Base-by-base conservation (phyloP, 1,140 invertebrate genomes). In the Ceratoteleas bidentatus region DNA sequence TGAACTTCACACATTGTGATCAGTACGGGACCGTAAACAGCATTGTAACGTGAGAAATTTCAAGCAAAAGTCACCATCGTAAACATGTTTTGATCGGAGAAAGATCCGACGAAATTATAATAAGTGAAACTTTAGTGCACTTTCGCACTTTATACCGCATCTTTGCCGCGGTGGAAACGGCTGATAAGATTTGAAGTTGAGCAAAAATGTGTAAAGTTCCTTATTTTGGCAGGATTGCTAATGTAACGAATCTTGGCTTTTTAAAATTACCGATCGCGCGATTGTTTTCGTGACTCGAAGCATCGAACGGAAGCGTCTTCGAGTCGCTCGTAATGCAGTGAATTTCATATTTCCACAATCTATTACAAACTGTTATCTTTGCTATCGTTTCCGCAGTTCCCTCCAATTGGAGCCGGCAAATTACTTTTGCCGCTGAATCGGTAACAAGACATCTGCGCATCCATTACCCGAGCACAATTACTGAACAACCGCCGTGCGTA, bases 391-490 rank as follows among this genome's bases (percentile, higher is more conserved):
- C 40, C 40, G 9, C 40, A 43, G 40, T 43, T 47, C 3, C 5
- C 11, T 47, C 45, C 24, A 24, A 24, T 24, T 24, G 24, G 24
- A 24, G 1, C 4, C 24, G 24, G 24, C 1, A 24, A 24, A 24
- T 24, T 24, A 24, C 24, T 14, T 54, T 56, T 68, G 40, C 64
- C 38, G 3, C 33, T 36, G 24, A 68, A 62, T 72, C 54, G 24
- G 11, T 58, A 61, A 54, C 57, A 24, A 54, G 38, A 54, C 49
- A 62, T 72, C 38, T 10, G 38, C 3, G 38, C 33, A 9, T 45
- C 40, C 60, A 72, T 72, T 72, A 72, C 33, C 49, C 36, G n/a
- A 54, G 50, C 40, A 54, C 47, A 72, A 72, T 72, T 72, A 62
- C 58, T 36, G 47, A 72, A 61, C 50, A 54, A 50, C 8, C 8